These are phyloP conservation scores for Lithophane socia DNA, from an alignment of 2,888 invertebrate genomes.

Conservation along the genomic window DNA sequence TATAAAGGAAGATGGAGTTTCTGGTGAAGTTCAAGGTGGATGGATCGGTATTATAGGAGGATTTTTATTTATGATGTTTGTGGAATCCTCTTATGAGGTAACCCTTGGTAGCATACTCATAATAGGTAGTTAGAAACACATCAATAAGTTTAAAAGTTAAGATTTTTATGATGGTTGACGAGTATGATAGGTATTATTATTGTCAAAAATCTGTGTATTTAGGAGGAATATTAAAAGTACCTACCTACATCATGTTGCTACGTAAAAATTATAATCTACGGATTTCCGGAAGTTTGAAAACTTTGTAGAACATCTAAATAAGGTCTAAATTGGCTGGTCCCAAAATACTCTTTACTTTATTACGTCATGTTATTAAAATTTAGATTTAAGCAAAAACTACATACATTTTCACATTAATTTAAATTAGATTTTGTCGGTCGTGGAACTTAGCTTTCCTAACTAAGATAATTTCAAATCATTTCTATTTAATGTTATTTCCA, in stretches of 20 bases:
- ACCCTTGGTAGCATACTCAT: not conserved
- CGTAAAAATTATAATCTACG: not conserved
- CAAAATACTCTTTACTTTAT: not conserved
- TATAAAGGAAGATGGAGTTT: constrained; percentile 41
- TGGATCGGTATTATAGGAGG: constrained; percentile 16
- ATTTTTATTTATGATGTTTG: constrained; percentile 42
- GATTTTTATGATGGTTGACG: not conserved
- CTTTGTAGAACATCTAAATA: constrained; percentile 4
- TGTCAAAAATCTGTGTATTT: not conserved
- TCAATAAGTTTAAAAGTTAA: not conserved
- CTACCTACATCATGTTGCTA: not conserved
- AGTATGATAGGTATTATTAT: no score
- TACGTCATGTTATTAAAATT: not conserved
- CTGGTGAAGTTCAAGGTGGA: constrained; percentile 37
- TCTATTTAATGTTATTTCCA: not conserved
- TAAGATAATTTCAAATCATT: not conserved
- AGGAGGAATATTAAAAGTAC: not conserved
- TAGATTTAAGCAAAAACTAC: not conserved
- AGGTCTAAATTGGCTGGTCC: constrained; percentile 3
- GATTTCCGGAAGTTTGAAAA: no score
- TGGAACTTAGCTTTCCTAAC: not conserved
- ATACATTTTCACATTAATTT: constrained; percentile 6
- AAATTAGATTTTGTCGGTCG: not conserved
- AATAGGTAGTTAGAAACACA: constrained; percentile 1
- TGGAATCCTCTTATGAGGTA: constrained; percentile 31